Base-by-base conservation (phyloP, 2,888 invertebrate genomes). In the Salticus scenicus region DNA sequence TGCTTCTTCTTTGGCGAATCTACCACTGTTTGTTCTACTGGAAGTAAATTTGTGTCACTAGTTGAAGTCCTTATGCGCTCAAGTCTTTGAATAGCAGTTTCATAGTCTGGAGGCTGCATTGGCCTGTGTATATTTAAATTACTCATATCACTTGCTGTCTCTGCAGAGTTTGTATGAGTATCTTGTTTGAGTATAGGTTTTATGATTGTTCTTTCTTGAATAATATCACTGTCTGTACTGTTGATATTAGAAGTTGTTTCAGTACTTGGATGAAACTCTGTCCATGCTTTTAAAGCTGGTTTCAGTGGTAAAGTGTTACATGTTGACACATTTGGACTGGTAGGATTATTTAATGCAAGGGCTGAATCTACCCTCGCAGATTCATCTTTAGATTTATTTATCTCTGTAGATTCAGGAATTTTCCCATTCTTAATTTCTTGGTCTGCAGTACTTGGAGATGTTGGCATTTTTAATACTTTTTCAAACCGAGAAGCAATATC, bases 401-500 rank as follows among this genome's bases (percentile, higher is more conserved):
- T 20, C 10, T 71, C 42, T 30, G 4, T 31, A n/a, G 69, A 69
- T 20, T 10, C 33, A 24, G 69, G 10, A 12, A 10, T 67, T 24
- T 31, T 30, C 24, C 70, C 20, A 20, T 28, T 64, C 12, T 66
- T 31, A 24, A 17, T 63, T 17, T 17, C 20, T 75, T 64, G 87
- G 37, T 87, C 88, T 72, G 88, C 88, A 70, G 74, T 66, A 27
- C 30, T 64, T 28, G 10, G 24, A 33, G 47, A 0, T 28, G 42
- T 8, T 63, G 88, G 80, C 30, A 66, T 69, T n/a, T 89, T 63
- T 37, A 88, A 74, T 37, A 90, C 89, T 74, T 89, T 90, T 91
- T 97, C 96, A 91, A 97, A 97, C 90, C 94, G 94, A 0, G 95
- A 95, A 0, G 96, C 96, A 90, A 97, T 93, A 90, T 95, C 96